These are phyloP conservation scores for Myrmophylax atrothorax DNA, from an alignment of 2,113 vertebrate genomes.

Conservation along the genomic window DNA sequence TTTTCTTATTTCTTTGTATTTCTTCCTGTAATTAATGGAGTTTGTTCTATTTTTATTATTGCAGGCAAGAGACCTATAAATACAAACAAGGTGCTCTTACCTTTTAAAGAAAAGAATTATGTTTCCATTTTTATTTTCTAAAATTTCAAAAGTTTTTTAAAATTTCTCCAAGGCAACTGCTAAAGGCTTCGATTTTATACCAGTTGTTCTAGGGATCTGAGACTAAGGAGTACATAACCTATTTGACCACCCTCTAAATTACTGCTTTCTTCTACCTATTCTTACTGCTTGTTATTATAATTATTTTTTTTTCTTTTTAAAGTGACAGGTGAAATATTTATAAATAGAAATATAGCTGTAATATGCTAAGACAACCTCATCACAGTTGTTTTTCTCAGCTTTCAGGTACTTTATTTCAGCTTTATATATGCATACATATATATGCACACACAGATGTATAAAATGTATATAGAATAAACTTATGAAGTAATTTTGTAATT, in stretches of 20 bases:
- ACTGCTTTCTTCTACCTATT: neutral
- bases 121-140: neutral
- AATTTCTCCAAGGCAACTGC: neutral
- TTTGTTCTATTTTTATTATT: neutral
- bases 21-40: neutral
- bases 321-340: neutral
- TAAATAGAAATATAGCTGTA: neutral
- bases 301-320: neutral
- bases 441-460: too few relatives aligned
- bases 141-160: neutral
- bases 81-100: neutral
- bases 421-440: neutral
- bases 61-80: neutral
- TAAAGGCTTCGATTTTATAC: neutral
- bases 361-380: constrained; percentile 4
- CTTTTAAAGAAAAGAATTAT: neutral
- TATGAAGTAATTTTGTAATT: neutral
- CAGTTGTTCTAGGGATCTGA: neutral
- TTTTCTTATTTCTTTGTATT: neutral
- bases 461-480: neutral
- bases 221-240: neutral
- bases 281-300: neutral
- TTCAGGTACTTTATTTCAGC: neutral
- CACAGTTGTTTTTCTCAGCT: constrained; percentile 1
- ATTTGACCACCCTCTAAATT: neutral